These are phyloP conservation scores for Enteromius thamalakanensis DNA, from an alignment of 2,797 vertebrate species.

Conservation along the genomic window DNA sequence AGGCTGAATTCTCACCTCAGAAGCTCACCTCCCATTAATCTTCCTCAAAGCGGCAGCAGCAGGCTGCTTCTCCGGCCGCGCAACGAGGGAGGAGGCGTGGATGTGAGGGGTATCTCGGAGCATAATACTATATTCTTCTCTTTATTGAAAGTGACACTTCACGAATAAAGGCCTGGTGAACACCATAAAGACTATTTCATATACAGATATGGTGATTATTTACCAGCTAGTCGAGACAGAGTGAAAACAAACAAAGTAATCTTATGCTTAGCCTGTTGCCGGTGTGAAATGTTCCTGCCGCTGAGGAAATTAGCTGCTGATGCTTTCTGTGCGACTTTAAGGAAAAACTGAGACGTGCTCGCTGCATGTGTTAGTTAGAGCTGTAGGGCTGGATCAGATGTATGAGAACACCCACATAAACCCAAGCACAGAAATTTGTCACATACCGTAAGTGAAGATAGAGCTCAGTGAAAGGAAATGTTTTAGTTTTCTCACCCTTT, in stretches of 20 bases:
- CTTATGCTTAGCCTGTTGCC: constrained; percentile 32
- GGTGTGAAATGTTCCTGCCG: constrained; percentile 38
- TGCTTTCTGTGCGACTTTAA: not conserved
- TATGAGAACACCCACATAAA: constrained; percentile 11
- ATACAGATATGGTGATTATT: constrained; percentile 64
- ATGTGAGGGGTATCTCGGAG: constrained; percentile 47
- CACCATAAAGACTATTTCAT: constrained; percentile 63
- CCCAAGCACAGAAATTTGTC: not conserved
- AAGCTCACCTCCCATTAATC: constrained; percentile 66
- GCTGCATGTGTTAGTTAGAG: constrained; percentile 5
- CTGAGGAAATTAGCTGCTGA: constrained; percentile 45
- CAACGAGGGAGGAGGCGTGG: constrained; percentile 49
- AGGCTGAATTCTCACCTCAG: constrained; percentile 57
- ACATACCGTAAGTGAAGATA: not conserved
- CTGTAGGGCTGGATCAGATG: not conserved
- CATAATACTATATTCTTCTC: constrained; percentile 61
- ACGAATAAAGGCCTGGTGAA: constrained; percentile 58
- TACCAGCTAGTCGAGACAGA: constrained; percentile 48
- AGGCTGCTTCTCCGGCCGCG: constrained; percentile 56
- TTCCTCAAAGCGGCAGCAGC: constrained; percentile 59
- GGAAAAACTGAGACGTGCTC: constrained; percentile 11
- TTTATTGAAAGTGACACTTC: constrained; percentile 69
- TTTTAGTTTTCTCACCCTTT: not conserved
- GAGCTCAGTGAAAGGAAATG: not conserved
- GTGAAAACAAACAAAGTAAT: constrained; percentile 56